phyloP scores from a whole-genome alignment of 2,113 vertebrate genomes.

The Oreocharis arfaki region DNA sequence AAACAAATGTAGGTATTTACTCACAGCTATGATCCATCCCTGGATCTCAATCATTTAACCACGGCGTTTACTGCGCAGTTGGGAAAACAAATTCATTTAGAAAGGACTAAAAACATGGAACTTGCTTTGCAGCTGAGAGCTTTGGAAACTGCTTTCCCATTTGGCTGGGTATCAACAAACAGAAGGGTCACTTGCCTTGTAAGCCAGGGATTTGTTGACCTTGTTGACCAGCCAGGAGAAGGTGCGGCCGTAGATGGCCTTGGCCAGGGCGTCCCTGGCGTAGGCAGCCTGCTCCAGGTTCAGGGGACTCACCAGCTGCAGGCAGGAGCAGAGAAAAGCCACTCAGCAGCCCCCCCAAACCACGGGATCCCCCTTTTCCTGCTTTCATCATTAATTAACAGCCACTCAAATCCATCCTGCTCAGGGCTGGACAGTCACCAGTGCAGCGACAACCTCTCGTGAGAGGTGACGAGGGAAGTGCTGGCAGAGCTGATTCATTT shows the following conservation, averaged over 20 bases:
- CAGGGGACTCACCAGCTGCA: slow-evolving; percentile 88
- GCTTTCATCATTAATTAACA: background rate
- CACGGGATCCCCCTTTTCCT: background rate
- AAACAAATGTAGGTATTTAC: background rate
- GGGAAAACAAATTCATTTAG: background rate
- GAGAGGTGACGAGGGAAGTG: background rate
- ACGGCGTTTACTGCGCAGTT: background rate
- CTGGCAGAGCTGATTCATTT: background rate
- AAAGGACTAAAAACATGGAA: background rate
- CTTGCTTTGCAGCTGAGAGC: background rate
- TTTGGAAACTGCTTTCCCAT: fast-evolving
- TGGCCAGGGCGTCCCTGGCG: slow-evolving; percentile 88
- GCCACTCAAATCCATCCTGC: background rate
- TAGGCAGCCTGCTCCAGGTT: slow-evolving; percentile 94
- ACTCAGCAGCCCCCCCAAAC: background rate
- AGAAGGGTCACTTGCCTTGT: slow-evolving; percentile 74
- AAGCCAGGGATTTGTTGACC: slow-evolving; percentile 90
- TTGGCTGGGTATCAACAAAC: background rate
- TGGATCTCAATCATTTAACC: too few species aligned
- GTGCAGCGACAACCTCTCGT: fast-evolving
- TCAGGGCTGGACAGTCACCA: background rate
- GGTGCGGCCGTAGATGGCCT: slow-evolving; percentile 92
- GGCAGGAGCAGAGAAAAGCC: background rate
- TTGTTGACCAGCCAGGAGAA: slow-evolving; percentile 97
- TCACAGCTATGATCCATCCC: background rate